A percentile compares a stretch with the other conserved stretches of the same genome.
Evolutionary conservation across 2,888 invertebrate genomes (phyloP).

Genomic region (Caenorhabditis sp.): DNA sequence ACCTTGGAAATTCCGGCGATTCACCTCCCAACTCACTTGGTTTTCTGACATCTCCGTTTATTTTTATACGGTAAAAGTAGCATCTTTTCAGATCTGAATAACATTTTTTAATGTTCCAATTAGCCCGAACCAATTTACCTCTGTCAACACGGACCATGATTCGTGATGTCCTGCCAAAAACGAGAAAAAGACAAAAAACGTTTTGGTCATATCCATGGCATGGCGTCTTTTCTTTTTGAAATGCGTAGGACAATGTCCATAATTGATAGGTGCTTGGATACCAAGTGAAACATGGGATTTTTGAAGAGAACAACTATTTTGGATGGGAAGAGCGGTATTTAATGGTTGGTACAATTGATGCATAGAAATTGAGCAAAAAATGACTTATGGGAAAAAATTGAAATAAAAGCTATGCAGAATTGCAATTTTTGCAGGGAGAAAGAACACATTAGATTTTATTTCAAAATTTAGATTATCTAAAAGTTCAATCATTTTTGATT

Average conservation of each 20-base stretch:
- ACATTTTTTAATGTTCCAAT: too few relatives aligned
- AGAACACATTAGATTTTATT: too few relatives aligned
- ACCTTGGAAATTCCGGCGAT: slow-evolving; percentile 44
- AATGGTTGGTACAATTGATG: too few relatives aligned
- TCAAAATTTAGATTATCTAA: too few relatives aligned
- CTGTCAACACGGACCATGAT: slow-evolving; percentile 44
- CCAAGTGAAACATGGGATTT: neutral
- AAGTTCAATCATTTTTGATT: too few relatives aligned
- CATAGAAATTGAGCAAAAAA: too few relatives aligned
- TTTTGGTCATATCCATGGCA: neutral
- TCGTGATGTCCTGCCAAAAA: neutral
- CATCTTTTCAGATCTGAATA: slow-evolving; percentile 49
- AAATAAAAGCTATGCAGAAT: too few relatives aligned
- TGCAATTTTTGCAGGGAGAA: too few relatives aligned
- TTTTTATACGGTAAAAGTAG: slow-evolving; percentile 49
- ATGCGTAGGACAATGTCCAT: neutral
- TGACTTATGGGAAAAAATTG: too few relatives aligned
- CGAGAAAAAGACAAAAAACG: neutral
- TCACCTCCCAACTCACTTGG: neutral
- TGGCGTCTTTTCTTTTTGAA: slow-evolving; percentile 1
- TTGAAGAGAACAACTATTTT: neutral
- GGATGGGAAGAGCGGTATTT: neutral
- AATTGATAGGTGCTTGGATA: slow-evolving; percentile 12
- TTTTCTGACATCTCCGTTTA: slow-evolving; percentile 52
- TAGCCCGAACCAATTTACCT: slow-evolving; percentile 15